A percentile compares a stretch with the other conserved stretches of the same genome.
These are phyloP conservation scores for Pangasius macronema DNA, from an alignment of 2,797 vertebrate genomes.

Conservation along the genomic window DNA sequence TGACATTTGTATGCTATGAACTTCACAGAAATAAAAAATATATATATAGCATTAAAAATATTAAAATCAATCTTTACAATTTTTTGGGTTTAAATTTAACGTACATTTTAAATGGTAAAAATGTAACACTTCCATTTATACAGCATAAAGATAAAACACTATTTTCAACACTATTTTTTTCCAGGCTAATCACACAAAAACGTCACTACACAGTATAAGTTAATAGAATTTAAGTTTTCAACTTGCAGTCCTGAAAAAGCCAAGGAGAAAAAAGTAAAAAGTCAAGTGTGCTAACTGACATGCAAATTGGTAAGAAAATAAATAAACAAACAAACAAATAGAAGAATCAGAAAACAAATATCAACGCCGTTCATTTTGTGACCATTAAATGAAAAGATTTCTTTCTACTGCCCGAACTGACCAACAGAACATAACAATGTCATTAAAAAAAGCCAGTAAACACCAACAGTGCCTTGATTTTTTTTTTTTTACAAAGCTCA, in stretches of 20 bases:
- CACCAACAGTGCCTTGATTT: neutral
- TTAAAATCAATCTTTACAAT: neutral
- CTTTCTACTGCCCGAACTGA: neutral
- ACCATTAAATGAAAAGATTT: neutral
- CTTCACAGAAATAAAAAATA: neutral
- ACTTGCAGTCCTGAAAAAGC: neutral
- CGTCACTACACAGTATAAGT: neutral
- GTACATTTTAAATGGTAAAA: neutral
- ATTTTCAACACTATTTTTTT: neutral
- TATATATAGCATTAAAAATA: neutral
- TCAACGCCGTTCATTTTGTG: neutral
- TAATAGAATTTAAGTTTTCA: neutral
- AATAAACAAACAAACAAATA: neutral
- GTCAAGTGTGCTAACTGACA: neutral
- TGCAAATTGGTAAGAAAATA: neutral
- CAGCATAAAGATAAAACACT: neutral
- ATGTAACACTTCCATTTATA: neutral
- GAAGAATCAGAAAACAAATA: neutral
- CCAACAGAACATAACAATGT: neutral
- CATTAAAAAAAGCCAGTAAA: neutral
- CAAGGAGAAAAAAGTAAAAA: neutral
- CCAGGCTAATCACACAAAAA: neutral
- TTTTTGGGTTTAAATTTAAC: neutral
- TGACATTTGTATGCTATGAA: neutral
- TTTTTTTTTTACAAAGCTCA: constrained; percentile 4